Percentiles rank a stretch among this genome's conserved stretches.
Conservation (phyloP, 2,113 vertebrate species). For the Polyodon spathula region DNA sequence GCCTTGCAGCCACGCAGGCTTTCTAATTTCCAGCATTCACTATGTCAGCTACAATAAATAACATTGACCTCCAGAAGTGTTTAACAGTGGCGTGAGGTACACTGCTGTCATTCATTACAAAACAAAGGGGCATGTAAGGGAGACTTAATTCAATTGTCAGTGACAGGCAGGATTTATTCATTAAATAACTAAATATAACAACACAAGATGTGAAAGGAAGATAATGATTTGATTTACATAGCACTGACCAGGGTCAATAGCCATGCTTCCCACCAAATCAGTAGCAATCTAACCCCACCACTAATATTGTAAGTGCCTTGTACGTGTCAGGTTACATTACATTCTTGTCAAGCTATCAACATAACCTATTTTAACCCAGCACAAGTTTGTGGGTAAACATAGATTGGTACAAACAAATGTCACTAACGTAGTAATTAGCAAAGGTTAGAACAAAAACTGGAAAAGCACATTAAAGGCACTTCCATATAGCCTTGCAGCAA, state of each 20-base stretch:
- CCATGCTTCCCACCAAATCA: conserved; percentile 23
- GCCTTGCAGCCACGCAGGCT: conserved; percentile 22
- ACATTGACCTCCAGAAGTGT: conserved; percentile 27
- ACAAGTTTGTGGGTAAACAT: conserved; percentile 18
- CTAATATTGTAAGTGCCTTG: no score
- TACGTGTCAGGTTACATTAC: conserved; percentile 13
- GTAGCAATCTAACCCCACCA: conserved; percentile 37
- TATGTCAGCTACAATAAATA: conserved; percentile 46
- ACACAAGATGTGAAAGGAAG: no score
- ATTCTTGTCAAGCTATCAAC: conserved; percentile 25
- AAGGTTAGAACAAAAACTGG: background rate
- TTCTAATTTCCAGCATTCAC: conserved; percentile 42
- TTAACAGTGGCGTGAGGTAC: background rate
- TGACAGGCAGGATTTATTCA: conserved; percentile 15
- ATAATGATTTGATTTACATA: conserved; percentile 54
- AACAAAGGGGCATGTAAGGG: conserved; percentile 10
- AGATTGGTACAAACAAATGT: background rate
- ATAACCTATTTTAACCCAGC: conserved; percentile 20
- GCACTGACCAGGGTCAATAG: conserved; percentile 39
- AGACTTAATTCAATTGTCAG: background rate
- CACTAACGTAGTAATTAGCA: background rate
- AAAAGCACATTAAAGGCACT: no score
- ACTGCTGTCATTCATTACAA: conserved; percentile 19
- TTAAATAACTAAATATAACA: conserved; percentile 20
- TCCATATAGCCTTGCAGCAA: no score